phyloP scores from a whole-genome alignment of 2,113 vertebrate genomes.

The Dicentrarchus labrax region DNA sequence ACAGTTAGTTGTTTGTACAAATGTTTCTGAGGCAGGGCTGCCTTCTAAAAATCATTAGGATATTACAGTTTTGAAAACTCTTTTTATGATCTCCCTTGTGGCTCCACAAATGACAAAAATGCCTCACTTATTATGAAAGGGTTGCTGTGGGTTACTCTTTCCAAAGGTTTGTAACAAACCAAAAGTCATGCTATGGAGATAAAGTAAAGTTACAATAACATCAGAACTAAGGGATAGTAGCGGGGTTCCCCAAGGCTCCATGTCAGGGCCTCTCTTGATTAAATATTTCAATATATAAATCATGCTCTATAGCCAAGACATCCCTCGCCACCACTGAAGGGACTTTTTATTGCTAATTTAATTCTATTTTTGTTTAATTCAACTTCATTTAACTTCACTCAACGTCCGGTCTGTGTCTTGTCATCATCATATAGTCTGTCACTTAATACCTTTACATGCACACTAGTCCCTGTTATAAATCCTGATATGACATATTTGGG shows the following conservation, averaged over 20 bases:
- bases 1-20: slow-evolving; percentile 6
- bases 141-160: not conserved
- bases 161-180: not conserved
- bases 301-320: too few species aligned
- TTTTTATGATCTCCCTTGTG: not conserved
- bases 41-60: slow-evolving; percentile 17
- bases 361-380: too few species aligned
- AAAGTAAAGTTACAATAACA: not conserved
- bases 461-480: not conserved
- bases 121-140: not conserved
- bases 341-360: not conserved
- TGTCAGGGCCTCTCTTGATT: not conserved
- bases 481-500: not conserved
- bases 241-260: not conserved
- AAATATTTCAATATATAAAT: not conserved
- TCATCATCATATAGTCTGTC: too few species aligned
- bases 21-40: slow-evolving; percentile 10
- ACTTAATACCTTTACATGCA: not conserved
- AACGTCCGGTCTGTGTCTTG: too few species aligned
- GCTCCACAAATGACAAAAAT: not conserved
- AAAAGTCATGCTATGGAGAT: not conserved
- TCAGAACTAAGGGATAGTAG: not conserved
- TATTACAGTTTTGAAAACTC: not conserved
- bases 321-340: not conserved
- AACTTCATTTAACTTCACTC: too few species aligned